These are phyloP conservation scores for Sympetrum striolatum DNA, from an alignment of 2,888 invertebrate genomes.

Conservation along the genomic window DNA sequence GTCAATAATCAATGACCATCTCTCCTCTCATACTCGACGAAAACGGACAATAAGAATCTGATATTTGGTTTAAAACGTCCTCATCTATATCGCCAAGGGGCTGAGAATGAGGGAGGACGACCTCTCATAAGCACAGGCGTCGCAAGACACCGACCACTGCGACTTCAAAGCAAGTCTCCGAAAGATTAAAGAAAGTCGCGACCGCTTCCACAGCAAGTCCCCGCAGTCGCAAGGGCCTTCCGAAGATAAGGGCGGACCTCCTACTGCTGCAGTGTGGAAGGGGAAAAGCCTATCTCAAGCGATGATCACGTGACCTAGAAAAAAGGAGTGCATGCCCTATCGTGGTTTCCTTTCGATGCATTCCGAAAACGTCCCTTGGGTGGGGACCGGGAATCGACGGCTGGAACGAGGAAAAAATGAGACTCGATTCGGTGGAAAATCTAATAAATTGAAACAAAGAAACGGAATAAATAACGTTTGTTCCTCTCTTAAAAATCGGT, in stretches of 20 bases:
- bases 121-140: neutral
- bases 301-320: slow-evolving; percentile 40
- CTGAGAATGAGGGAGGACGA: neutral
- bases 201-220: neutral
- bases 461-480: neutral
- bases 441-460: neutral
- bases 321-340: slow-evolving; percentile 15
- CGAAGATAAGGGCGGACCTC: slow-evolving; percentile 18
- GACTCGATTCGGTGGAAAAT: neutral
- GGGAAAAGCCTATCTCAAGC: neutral
- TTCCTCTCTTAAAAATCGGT: too few species aligned
- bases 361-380: neutral
- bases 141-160: too few species aligned
- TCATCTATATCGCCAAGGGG: neutral
- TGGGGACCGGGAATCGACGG: neutral
- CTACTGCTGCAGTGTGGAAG: neutral
- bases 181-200: neutral
- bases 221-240: neutral
- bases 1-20: too few species aligned
- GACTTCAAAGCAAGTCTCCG: neutral
- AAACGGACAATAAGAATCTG: neutral
- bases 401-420: neutral
- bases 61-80: neutral
- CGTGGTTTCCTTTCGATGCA: slow-evolving; percentile 22
- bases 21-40: neutral